phyloP scores from a whole-genome alignment of 2,888 invertebrate species.

The Lepidocyrtoides sp. region DNA sequence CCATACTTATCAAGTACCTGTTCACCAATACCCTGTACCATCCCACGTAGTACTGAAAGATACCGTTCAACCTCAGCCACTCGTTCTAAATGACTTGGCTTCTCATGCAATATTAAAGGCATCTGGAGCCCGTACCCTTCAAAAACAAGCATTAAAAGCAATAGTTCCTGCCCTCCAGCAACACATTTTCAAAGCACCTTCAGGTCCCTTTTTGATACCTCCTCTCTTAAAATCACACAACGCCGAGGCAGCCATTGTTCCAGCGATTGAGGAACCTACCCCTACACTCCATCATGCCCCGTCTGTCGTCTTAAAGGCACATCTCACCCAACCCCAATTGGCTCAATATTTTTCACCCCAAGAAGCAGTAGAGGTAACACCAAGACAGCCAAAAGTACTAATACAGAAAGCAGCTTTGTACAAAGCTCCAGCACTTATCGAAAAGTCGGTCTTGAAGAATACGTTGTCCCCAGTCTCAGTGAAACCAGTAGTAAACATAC shows the following conservation, averaged over 20 bases:
- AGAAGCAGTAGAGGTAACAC: neutral
- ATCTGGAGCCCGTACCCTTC: too few relatives aligned
- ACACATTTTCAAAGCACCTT: neutral
- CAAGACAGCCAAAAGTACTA: slow-evolving; percentile 22
- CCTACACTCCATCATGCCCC: neutral
- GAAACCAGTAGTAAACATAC: neutral
- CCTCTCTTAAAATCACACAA: neutral
- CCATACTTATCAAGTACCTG: too few relatives aligned
- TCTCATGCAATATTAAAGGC: too few relatives aligned
- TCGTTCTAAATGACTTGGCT: too few relatives aligned
- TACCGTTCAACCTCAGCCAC: too few relatives aligned
- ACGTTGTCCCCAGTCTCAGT: slow-evolving; percentile 44
- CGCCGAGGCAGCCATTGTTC: slow-evolving; percentile 53
- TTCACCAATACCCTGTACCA: too few relatives aligned
- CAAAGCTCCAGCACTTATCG: slow-evolving; percentile 37
- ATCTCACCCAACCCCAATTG: neutral
- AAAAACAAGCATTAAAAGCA: too few relatives aligned
- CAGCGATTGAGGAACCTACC: slow-evolving; percentile 48
- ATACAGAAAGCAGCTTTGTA: slow-evolving; percentile 48
- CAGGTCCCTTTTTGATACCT: neutral
- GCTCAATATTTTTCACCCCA: neutral
- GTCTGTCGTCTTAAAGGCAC: neutral
- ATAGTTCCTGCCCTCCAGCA: neutral
- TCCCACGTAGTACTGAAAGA: slow-evolving; percentile 23
- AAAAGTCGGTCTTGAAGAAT: slow-evolving; percentile 62